Percentiles rank a stretch among this genome's conserved stretches.
Evolutionary conservation across 2,888 invertebrate species (phyloP).

Genomic region (Drosophila eohydei): DNA sequence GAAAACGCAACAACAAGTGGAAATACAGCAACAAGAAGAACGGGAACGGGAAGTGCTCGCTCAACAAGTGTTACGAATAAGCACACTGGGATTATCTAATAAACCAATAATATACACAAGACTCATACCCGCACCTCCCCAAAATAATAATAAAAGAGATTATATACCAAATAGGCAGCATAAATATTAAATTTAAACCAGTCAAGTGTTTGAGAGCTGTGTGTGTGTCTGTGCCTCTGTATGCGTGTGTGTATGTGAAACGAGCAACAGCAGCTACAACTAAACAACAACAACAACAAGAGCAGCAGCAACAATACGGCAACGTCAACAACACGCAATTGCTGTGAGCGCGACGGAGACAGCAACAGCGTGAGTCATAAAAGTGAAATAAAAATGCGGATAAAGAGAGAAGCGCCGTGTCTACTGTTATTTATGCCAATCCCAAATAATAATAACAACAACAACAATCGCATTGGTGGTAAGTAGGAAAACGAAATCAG

Average conservation of each 20-base stretch:
- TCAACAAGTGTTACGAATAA: slow-evolving; percentile 71
- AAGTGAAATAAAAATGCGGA: slow-evolving; percentile 87
- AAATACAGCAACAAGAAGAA: slow-evolving; percentile 40
- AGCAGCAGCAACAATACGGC: slow-evolving; percentile 68
- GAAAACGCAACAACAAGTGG: slow-evolving; percentile 62
- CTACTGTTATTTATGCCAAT: slow-evolving; percentile 87
- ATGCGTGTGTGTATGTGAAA: slow-evolving; percentile 61
- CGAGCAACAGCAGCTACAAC: slow-evolving; percentile 60
- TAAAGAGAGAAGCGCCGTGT: slow-evolving; percentile 88
- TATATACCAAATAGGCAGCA: slow-evolving; percentile 57
- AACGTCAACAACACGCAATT: slow-evolving; percentile 72
- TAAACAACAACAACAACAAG: slow-evolving; percentile 37
- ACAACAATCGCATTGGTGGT: slow-evolving; percentile 68
- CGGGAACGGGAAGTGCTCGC: slow-evolving; percentile 65
- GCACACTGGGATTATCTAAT: slow-evolving; percentile 73
- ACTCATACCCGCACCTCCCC: slow-evolving; percentile 27
- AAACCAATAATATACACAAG: slow-evolving; percentile 61
- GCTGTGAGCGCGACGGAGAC: slow-evolving; percentile 80
- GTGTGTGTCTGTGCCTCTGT: slow-evolving; percentile 21
- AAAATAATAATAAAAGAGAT: slow-evolving; percentile 51
- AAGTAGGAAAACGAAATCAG: slow-evolving; percentile 48
- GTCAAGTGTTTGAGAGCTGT: slow-evolving; percentile 54
- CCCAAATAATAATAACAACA: slow-evolving; percentile 65
- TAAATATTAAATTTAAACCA: slow-evolving; percentile 57
- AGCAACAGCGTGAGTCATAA: slow-evolving; percentile 85